Conservation (phyloP, 1,140 invertebrate species). For the Cephus cinctus region DNA sequence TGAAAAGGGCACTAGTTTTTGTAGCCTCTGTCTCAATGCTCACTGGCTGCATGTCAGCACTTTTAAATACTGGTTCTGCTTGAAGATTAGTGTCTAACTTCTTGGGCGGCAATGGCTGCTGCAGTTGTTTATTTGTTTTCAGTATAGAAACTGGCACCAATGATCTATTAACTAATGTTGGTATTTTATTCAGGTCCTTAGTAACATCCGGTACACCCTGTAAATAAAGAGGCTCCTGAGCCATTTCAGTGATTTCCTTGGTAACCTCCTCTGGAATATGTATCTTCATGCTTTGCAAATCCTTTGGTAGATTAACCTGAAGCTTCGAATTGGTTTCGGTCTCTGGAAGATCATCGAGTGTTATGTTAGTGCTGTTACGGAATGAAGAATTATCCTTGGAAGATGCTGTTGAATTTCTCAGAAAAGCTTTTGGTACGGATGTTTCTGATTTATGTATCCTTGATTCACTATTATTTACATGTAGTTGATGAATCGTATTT, state of each 20-base stretch:
- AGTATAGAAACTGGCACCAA: conserved; percentile 33
- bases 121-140: conserved; percentile 35
- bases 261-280: not conserved
- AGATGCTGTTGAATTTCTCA: too few species aligned
- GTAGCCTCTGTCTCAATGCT: not conserved
- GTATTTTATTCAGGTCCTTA: conserved; percentile 37
- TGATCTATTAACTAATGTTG: conserved; percentile 33
- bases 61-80: conserved; percentile 33
- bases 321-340: conserved; percentile 35
- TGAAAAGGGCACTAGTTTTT: conserved; percentile 21
- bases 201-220: conserved; percentile 30
- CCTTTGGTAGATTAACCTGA: conserved; percentile 17
- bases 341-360: conserved; percentile 30
- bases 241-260: not conserved
- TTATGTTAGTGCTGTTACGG: conserved; percentile 12
- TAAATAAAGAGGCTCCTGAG: conserved; percentile 25
- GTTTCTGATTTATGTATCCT: not conserved
- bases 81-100: conserved; percentile 2
- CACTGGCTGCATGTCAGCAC: conserved; percentile 39
- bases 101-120: conserved; percentile 20
- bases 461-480: too few species aligned
- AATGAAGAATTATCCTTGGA: too few species aligned
- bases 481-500: too few species aligned
- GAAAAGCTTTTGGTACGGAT: too few species aligned
- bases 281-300: conserved; percentile 4